These are phyloP conservation scores for Apostichopus californicus DNA, from an alignment of 35 echinoderm and acorn worm genomes.

Conservation along the genomic window DNA sequence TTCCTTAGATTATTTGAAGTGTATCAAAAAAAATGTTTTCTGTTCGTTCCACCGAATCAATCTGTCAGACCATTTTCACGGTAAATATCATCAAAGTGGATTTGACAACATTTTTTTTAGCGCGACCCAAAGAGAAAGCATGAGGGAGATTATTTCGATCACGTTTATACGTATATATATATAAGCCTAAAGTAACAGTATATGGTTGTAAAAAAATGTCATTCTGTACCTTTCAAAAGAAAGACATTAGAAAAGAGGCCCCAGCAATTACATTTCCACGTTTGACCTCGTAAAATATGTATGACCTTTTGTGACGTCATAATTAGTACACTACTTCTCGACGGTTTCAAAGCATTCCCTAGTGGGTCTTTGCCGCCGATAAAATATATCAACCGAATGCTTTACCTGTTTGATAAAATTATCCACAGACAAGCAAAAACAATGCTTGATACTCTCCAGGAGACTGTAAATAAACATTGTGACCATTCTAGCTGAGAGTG, in stretches of 20 bases:
- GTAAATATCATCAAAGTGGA: constrained; percentile 9
- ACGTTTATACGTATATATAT: too few relatives aligned
- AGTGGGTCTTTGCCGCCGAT: background rate
- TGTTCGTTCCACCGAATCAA: background rate
- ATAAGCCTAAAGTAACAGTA: background rate
- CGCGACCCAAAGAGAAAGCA: background rate
- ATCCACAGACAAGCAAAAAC: background rate
- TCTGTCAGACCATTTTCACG: background rate
- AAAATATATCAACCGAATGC: background rate
- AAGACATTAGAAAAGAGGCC: too few relatives aligned
- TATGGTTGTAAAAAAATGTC: constrained; percentile 12
- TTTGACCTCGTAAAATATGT: constrained; percentile 12
- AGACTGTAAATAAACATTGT: background rate
- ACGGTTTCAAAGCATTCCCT: constrained; percentile 28
- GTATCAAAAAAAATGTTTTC: too few relatives aligned
- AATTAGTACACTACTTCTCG: constrained; percentile 13
- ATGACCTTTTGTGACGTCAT: constrained; percentile 40
- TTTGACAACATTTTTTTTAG: background rate
- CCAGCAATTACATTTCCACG: background rate
- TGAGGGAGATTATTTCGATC: background rate
- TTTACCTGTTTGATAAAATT: background rate
- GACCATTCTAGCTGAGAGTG: background rate
- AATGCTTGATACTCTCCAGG: constrained; percentile 19
- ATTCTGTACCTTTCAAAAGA: background rate
- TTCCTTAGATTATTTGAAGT: too few relatives aligned